Percentiles rank a stretch among this genome's conserved stretches.
phyloP scores from a whole-genome alignment of 2,113 vertebrate species.

The Anarrhichthys ocellatus region DNA sequence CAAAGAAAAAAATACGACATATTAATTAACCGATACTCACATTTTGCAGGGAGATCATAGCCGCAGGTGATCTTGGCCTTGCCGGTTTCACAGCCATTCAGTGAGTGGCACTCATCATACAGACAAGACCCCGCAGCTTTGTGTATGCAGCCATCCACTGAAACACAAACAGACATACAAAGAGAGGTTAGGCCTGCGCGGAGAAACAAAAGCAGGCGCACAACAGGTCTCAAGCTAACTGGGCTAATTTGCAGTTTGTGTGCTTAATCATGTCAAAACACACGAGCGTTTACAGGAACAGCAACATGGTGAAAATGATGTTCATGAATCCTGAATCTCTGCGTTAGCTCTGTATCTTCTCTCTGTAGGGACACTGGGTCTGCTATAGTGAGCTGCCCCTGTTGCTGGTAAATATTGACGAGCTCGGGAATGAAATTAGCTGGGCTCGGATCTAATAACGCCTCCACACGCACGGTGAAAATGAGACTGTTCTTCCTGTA shows the following conservation, averaged over 20 bases:
- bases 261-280: constrained; percentile 59
- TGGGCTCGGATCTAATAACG: constrained; percentile 77
- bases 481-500: constrained; percentile 79
- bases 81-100: constrained; percentile 95
- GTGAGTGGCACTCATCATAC: constrained; percentile 91
- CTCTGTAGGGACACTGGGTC: constrained; percentile 48
- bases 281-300: constrained; percentile 40
- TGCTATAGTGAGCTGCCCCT: constrained; percentile 52
- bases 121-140: constrained; percentile 94
- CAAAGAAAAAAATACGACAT: constrained; percentile 28
- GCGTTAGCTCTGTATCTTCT: constrained; percentile 21
- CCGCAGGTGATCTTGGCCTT: constrained; percentile 97
- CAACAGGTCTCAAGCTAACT: constrained; percentile 29
- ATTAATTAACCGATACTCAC: constrained; percentile 86
- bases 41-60: constrained; percentile 95
- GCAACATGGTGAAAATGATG: constrained; percentile 20
- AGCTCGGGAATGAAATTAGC: constrained; percentile 77
- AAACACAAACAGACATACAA: constrained; percentile 64
- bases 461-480: constrained; percentile 73
- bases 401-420: constrained; percentile 82
- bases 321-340: constrained; percentile 30
- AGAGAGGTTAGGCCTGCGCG: constrained; percentile 42
- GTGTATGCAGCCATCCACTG: constrained; percentile 99
- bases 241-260: constrained; percentile 40
- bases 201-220: constrained; percentile 24